Conservation (phyloP, 2,113 vertebrate genomes). For the Jaculus jaculus region DNA sequence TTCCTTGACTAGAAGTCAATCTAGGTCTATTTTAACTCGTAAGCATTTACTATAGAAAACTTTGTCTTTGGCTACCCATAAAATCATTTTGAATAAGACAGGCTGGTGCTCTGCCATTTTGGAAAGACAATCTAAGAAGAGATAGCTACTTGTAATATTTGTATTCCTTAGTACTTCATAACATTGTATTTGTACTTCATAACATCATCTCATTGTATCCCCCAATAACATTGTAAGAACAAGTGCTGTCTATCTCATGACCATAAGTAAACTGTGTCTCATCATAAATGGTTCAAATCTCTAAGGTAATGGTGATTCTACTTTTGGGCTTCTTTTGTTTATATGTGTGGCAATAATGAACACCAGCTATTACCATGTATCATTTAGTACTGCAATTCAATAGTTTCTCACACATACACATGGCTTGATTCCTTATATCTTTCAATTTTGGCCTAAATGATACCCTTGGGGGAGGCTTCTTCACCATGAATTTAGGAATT, state of each 20-base stretch:
- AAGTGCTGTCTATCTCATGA: background rate
- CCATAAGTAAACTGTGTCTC: background rate
- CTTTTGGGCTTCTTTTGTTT: background rate
- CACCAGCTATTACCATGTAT: background rate
- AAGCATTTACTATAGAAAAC: background rate
- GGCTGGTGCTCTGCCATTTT: background rate
- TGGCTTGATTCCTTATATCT: background rate
- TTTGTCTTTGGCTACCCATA: background rate
- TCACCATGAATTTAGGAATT: background rate
- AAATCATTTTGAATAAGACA: background rate
- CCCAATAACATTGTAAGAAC: background rate
- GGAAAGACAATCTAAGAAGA: background rate
- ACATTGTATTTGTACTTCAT: too few species aligned
- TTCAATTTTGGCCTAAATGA: background rate
- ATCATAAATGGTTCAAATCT: background rate
- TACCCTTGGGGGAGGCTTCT: background rate
- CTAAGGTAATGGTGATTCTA: background rate
- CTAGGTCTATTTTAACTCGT: constrained; percentile 8
- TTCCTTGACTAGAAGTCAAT: background rate
- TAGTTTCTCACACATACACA: background rate
- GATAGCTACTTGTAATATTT: background rate
- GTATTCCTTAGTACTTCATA: background rate
- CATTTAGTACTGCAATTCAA: background rate
- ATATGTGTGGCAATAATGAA: background rate
- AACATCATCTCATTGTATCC: background rate